Conservation (phyloP, 2,113 vertebrate species). For the Eidolon helvum region DNA sequence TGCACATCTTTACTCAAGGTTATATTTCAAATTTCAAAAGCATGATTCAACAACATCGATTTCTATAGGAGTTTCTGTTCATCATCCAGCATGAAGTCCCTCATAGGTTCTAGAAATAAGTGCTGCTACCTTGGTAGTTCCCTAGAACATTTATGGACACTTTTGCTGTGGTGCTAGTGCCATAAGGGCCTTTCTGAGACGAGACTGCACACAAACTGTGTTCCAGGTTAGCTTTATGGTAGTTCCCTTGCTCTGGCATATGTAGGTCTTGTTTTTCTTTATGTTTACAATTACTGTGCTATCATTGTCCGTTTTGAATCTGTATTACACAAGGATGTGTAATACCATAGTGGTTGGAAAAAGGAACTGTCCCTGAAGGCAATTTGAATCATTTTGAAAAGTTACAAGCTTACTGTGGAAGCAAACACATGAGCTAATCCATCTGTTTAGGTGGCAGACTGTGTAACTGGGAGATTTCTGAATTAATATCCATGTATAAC, state of each 20-base stretch:
- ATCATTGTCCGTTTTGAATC: too few species aligned
- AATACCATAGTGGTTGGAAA: not conserved
- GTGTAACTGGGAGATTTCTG: not conserved
- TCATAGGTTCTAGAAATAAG: not conserved
- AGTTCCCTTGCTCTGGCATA: not conserved
- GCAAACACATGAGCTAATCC: not conserved
- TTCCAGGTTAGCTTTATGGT: not conserved
- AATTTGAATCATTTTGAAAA: not conserved
- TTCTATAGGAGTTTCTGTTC: not conserved
- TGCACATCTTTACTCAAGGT: not conserved
- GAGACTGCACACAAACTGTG: not conserved
- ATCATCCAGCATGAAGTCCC: not conserved
- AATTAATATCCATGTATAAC: not conserved
- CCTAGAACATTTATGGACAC: not conserved
- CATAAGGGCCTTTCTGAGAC: not conserved
- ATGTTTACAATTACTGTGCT: not conserved
- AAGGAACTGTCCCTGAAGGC: not conserved
- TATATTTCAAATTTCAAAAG: not conserved
- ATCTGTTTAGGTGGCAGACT: not conserved
- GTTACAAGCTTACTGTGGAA: not conserved
- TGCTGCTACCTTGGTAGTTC: not conserved
- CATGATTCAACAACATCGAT: not conserved
- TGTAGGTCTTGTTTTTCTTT: not conserved
- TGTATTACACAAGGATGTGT: not conserved
- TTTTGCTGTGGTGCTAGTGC: not conserved